Base-by-base conservation (phyloP, 2,113 vertebrate genomes). In the Columbina picui region DNA sequence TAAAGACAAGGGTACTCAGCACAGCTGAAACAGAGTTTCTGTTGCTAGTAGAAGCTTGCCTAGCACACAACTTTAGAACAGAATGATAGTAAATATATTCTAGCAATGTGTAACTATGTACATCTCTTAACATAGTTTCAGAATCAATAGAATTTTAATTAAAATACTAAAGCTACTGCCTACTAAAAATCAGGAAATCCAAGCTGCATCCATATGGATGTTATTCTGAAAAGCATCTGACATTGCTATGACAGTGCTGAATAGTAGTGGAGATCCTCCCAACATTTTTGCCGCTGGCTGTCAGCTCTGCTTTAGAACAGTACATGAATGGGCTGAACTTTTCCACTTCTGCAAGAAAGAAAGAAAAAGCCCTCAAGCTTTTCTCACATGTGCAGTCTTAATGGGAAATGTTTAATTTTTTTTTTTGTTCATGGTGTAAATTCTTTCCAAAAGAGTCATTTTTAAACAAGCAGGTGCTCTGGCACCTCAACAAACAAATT, bases 381-480 rank as follows among this genome's bases (percentile, higher is more conserved):
- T 78, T 47, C 52, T 94, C 38, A 71, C 6, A 17, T 21, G 5
- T n/a, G 3, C 9, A 70, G 12, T 63, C 47, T 70, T 49, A 92
- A 47, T 19, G 17, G 32, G 27, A 84, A 68, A 74, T 32, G 4
- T 71, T 90, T 64, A 16, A 64, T 25, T 10, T 41, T 1, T 0
- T 32, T 71, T 60, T 23, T 68, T 47, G 27, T 49, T 85, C 56
- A 67, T 52, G 21, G 21, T 50, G 71, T 67, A 68, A 65, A 80
- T 60, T 61, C 50, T 68, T 87, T 87, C 25, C 25, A 43, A 84
- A 68, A 2, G 16, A 89, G 32, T 53, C 2, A 68, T 79, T 90
- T 89, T 73, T 53, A 94, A 89, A 57, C 6, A 87, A 92, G 64
- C 56, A 82, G 53, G 57, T 92, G 61, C 14, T 84, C 30, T 87